phyloP scores from a whole-genome alignment of 2,888 invertebrate genomes.

The Bombylius discolor region DNA sequence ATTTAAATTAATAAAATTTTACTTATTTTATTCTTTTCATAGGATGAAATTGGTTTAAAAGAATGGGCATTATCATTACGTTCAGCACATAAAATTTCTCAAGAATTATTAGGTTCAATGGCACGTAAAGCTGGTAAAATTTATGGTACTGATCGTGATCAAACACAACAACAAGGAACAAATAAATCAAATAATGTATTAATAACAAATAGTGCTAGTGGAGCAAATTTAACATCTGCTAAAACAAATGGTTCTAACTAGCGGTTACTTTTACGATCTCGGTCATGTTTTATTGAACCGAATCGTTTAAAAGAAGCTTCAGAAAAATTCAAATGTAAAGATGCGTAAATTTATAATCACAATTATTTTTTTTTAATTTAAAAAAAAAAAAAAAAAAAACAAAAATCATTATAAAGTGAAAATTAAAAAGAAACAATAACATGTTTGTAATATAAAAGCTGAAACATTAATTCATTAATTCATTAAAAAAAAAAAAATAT shows the following conservation, averaged over 20 bases:
- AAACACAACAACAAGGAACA: neutral
- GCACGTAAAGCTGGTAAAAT: constrained; percentile 98
- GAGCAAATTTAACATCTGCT: constrained; percentile 12
- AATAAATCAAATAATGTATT: neutral
- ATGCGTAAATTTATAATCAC: constrained; percentile 13
- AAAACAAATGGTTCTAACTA: constrained; percentile 20
- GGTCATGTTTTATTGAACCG: constrained; percentile 20
- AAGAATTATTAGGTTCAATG: constrained; percentile 92
- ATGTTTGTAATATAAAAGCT: too few species aligned
- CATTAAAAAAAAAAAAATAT: too few species aligned
- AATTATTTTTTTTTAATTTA: neutral
- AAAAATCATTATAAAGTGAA: neutral
- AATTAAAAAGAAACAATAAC: too few species aligned
- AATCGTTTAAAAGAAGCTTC: constrained; percentile 18
- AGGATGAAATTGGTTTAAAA: constrained; percentile 97
- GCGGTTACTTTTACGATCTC: constrained; percentile 20
- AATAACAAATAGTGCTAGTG: constrained; percentile 8
- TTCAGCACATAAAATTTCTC: constrained; percentile 89
- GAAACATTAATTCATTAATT: too few species aligned
- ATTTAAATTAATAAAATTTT: too few species aligned
- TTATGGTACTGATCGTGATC: constrained; percentile 65
- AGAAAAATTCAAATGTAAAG: constrained; percentile 17
- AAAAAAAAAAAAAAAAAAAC: neutral
- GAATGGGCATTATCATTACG: constrained; percentile 96
- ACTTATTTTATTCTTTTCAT: constrained; percentile 2